Conservation (phyloP, 92 coral and sea anemone species). For the Paramuricea clavata region DNA sequence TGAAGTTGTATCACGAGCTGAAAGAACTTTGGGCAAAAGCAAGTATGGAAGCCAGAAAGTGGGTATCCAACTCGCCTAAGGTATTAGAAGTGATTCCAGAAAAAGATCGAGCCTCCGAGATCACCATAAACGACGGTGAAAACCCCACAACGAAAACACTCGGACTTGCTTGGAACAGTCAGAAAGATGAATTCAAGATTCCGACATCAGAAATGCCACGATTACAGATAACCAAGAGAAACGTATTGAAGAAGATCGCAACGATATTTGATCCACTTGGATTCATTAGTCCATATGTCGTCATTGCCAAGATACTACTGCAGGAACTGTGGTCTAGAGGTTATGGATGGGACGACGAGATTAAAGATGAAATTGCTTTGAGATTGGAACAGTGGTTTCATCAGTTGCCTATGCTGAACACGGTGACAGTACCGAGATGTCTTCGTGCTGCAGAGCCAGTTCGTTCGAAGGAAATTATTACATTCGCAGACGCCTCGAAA, state of each 20-base stretch:
- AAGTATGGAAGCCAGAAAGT: slow-evolving; percentile 67
- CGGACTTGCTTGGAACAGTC: slow-evolving; percentile 25
- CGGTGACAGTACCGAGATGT: not conserved
- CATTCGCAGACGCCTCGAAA: slow-evolving; percentile 66
- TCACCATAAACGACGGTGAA: slow-evolving; percentile 44
- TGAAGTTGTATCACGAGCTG: slow-evolving; percentile 56
- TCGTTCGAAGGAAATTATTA: slow-evolving; percentile 27
- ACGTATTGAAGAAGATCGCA: slow-evolving; percentile 63
- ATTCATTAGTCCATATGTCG: slow-evolving; percentile 45
- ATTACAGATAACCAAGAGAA: slow-evolving; percentile 54
- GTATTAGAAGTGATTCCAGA: slow-evolving; percentile 60
- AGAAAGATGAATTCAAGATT: slow-evolving; percentile 29
- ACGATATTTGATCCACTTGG: slow-evolving; percentile 68
- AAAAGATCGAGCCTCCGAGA: slow-evolving; percentile 59
- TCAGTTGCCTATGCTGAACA: not conserved
- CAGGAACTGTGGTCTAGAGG: slow-evolving; percentile 15
- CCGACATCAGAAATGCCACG: slow-evolving; percentile 33
- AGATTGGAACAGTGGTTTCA: slow-evolving; percentile 7
- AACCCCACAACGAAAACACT: slow-evolving; percentile 12
- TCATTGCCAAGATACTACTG: slow-evolving; percentile 61
- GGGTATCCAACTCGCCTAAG: slow-evolving; percentile 56
- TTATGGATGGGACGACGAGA: not conserved
- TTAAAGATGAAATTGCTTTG: slow-evolving; percentile 9
- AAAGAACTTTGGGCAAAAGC: slow-evolving; percentile 41
- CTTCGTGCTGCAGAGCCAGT: slow-evolving; percentile 48